These are phyloP conservation scores for Araneus ventricosus DNA, from an alignment of 1,140 invertebrate genomes.

Conservation along the genomic window DNA sequence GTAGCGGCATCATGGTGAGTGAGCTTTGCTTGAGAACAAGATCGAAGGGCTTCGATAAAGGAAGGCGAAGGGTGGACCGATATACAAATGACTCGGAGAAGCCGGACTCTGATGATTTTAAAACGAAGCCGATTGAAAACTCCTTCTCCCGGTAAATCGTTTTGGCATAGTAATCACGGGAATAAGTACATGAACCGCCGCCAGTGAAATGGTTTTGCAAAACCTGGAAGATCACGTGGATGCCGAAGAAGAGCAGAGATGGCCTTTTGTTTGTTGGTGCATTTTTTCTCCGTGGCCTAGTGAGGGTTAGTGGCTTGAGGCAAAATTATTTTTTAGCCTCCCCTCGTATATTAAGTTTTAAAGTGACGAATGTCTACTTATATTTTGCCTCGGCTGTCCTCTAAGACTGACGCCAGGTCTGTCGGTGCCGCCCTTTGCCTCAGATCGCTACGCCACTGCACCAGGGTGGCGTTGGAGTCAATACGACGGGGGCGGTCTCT, in stretches of 20 bases:
- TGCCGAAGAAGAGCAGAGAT: neutral
- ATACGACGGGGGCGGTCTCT: too few relatives aligned
- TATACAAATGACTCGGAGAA: conserved; percentile 11
- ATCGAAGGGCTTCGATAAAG: neutral
- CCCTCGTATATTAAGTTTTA: too few relatives aligned
- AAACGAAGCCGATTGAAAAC: neutral
- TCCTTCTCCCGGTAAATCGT: neutral
- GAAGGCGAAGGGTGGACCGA: neutral
- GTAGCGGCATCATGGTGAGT: neutral
- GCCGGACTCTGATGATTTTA: conserved; percentile 2
- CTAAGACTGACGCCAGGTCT: too few relatives aligned
- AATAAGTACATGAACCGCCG: neutral
- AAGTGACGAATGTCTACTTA: too few relatives aligned
- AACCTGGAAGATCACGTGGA: neutral
- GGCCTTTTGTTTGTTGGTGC: neutral
- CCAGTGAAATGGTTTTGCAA: neutral
- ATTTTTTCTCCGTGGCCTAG: too few relatives aligned
- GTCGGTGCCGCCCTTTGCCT: too few relatives aligned
- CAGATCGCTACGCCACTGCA: too few relatives aligned
- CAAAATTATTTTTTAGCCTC: too few relatives aligned
- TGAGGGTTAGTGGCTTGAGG: too few relatives aligned
- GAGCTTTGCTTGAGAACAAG: neutral
- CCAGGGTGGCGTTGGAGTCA: too few relatives aligned
- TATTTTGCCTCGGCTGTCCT: too few relatives aligned
- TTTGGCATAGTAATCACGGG: neutral